Evolutionary conservation across 2,888 invertebrate species (phyloP), one percentile per base, ranked within the genome.

Genomic region (Chesias legatella): DNA sequence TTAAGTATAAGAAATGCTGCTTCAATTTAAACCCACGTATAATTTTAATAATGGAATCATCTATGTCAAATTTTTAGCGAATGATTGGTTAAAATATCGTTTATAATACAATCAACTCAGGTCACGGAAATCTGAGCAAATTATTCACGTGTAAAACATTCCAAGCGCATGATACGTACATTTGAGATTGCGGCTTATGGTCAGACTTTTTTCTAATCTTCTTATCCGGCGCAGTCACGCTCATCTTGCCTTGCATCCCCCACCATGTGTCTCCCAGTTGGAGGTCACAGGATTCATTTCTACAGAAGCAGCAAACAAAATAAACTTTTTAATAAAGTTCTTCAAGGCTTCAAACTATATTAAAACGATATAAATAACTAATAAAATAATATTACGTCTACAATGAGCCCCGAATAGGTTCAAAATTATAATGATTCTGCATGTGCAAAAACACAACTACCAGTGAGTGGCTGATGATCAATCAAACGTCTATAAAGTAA

Each of bases 221-320:
- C 82, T 91, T 91, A 82, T 85, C 90, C 76, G 90, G 83, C 81
- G 90, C 86, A 79, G 91, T 91, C 90, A 92, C 91, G 91, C 93
- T 94, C 94, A 94, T 94, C 92, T 94, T 94, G 92, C 92, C 91
- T 93, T 94, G 93, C 90, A 91, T 90, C 89, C 94, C 93, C 92
- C 93, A 93, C 90, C 92, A 89, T 89, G 89, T 86, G 89, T 89
- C 89, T 84, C 88, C 89, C 82, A 85, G 85, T 79, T 89, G 94
- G 90, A 94, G 92, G 90, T 95, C 95, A 94, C 94, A 94, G 91
- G 95, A 94, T 92, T 94, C 94, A 91, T 94, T 93, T 94, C 95
- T 95, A 90, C 60, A 81, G 78, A 77, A 83, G 79, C 78, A 83
- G 79, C 78, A 92, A 93, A 82, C 70, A 81, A 68, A 79, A 79